Conservation (phyloP, 2,797 vertebrate genomes). For the Sylvilagus floridanus region DNA sequence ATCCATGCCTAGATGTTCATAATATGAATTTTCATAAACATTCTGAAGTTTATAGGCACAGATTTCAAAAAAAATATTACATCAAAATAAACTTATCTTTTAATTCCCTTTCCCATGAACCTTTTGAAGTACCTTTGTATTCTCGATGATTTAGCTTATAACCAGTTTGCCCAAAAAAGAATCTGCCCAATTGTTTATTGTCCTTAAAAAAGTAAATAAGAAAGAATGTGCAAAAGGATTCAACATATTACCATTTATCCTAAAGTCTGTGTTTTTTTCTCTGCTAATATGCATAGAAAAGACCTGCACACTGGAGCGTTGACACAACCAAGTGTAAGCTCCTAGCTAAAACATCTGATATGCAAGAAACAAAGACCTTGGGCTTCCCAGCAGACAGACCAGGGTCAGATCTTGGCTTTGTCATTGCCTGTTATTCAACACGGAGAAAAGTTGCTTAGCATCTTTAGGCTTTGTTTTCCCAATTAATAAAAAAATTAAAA, state of each 20-base stretch:
- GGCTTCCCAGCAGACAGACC: neutral
- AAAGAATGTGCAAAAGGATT: neutral
- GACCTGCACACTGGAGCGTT: neutral
- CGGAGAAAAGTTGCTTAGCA: neutral
- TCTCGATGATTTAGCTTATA: neutral
- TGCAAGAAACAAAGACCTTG: neutral
- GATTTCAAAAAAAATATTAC: too few relatives aligned
- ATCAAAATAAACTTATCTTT: too few relatives aligned
- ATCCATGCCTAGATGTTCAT: too few relatives aligned
- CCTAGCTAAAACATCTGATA: neutral
- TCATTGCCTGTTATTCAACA: neutral
- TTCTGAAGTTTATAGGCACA: too few relatives aligned
- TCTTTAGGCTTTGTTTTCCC: neutral
- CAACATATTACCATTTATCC: neutral
- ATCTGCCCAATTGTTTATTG: neutral
- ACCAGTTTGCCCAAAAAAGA: neutral
- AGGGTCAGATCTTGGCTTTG: neutral
- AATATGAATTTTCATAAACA: too few relatives aligned
- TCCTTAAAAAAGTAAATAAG: neutral
- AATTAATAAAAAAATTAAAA: slow-evolving; percentile 40
- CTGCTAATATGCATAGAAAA: too few relatives aligned
- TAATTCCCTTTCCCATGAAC: too few relatives aligned
- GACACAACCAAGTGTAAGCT: too few relatives aligned
- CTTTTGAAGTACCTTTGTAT: too few relatives aligned
- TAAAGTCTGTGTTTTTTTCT: neutral